Base-by-base conservation (phyloP, 2,797 vertebrate genomes). In the Momotus momota region DNA sequence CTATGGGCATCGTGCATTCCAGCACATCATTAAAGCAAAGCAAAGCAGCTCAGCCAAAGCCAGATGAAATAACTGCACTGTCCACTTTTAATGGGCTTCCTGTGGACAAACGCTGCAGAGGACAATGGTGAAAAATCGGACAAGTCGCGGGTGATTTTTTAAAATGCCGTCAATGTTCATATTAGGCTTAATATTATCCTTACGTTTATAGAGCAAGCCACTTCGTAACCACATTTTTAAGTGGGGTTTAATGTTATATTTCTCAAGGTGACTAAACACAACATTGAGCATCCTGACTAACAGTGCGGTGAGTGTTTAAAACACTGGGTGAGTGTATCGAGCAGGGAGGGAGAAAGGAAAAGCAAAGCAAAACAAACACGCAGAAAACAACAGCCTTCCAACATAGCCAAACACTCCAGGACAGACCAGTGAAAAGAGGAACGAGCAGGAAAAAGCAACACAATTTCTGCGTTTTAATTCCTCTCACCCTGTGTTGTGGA, bases 21-120 rank as follows among this genome's bases (percentile, higher is more conserved):
- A 98, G 98, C 98, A 99, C 98, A 99, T 99, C 98, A 99, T 99
- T 98, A 98, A 98, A 98, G 98, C 98, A 98, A 98, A 97, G 97
- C 98, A 98, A 98, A 98, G 98, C 97, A 98, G 98, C 95, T 95
- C 98, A 97, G 98, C 97, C 98, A 98, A 98, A 98, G 98, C 98
- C 98, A 98, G 98, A 98, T 98, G 98, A 99, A 99, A 99, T 98
- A 98, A 97, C 98, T 98, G 97, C 97, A 98, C 98, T 98, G 98
- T 99, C 99, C 98, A 98, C 97, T 93, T 97, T 96, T 98, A 98
- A 98, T 97, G 98, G 98, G 98, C 98, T 98, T 98, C 99, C 99
- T 98, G 98, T 97, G 98, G 99, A 98, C 98, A 96, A 96, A 97
- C 94, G 22, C 97, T 88, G 96, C 93, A 58, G 94, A 96, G 98